phyloP scores from a whole-genome alignment of 2,888 invertebrate genomes.

The Hemaris fuciformis region DNA sequence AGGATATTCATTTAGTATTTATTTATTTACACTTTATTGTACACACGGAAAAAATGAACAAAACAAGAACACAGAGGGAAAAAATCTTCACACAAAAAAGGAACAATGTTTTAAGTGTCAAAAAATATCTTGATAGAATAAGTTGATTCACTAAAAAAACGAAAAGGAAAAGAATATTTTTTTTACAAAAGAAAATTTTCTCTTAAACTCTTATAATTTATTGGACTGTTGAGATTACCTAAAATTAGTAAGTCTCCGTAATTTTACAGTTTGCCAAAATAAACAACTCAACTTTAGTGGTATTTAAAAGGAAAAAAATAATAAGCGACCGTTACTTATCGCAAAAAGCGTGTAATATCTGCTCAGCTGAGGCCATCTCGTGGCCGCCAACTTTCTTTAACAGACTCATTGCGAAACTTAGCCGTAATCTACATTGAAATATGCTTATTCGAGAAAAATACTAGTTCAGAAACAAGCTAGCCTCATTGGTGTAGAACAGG shows the following conservation, averaged over 20 bases:
- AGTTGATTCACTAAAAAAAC: too few species aligned
- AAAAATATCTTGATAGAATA: too few species aligned
- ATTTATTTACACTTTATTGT: too few species aligned
- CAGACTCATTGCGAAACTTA: conserved; percentile 28
- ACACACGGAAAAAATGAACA: too few species aligned
- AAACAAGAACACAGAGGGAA: too few species aligned
- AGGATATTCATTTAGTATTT: too few species aligned
- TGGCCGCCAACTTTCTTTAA: conserved; percentile 31
- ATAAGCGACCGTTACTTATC: conserved; percentile 15
- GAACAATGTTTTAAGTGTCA: too few species aligned
- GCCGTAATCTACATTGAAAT: conserved; percentile 23
- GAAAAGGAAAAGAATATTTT: too few species aligned
- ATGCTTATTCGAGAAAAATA: background rate
- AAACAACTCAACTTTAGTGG: conserved; percentile 9
- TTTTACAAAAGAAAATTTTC: too few species aligned
- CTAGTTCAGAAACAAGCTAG: too few species aligned
- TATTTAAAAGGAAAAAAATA: conserved; percentile 17
- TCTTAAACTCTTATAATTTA: background rate
- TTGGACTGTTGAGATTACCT: background rate
- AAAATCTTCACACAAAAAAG: too few species aligned
- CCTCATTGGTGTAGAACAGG: too few species aligned
- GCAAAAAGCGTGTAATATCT: conserved; percentile 34
- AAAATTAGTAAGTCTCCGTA: background rate
- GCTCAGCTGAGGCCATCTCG: conserved; percentile 31
- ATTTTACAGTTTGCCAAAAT: background rate